Evolutionary conservation across 2,888 invertebrate species (phyloP).

Genomic region (Drosophila colorata): DNA sequence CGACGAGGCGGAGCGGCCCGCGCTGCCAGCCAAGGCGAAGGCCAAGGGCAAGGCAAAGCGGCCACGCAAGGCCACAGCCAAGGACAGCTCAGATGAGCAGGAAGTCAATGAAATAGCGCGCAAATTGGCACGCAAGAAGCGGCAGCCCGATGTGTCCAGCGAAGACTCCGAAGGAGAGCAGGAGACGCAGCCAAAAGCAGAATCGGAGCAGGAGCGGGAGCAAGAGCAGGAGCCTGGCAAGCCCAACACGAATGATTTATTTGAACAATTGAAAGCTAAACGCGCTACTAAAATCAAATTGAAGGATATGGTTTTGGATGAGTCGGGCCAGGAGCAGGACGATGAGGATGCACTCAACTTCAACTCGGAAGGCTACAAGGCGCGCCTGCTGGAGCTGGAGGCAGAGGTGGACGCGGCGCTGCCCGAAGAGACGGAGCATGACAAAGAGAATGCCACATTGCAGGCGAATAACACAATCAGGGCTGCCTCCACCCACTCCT

Average conservation of each 20-base stretch:
- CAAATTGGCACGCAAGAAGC: conserved; percentile 80
- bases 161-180: conserved; percentile 69
- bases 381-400: conserved; percentile 82
- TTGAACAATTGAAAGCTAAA: conserved; percentile 81
- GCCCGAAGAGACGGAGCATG: conserved; percentile 30
- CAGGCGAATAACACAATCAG: conserved; percentile 67
- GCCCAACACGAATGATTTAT: conserved; percentile 64
- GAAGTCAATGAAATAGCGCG: conserved; percentile 74
- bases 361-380: conserved; percentile 84
- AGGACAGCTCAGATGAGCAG: conserved; percentile 47
- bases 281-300: conserved; percentile 75
- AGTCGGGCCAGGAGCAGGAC: conserved; percentile 52
- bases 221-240: conserved; percentile 28
- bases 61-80: conserved; percentile 25
- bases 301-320: conserved; percentile 69
- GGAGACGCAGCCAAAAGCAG: conserved; percentile 22
- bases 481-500: conserved; percentile 22
- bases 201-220: conserved; percentile 15
- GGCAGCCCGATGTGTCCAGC: conserved; percentile 64
- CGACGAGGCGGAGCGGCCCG: conserved; percentile 75
- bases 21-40: conserved; percentile 59
- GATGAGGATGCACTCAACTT: conserved; percentile 80
- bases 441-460: conserved; percentile 64
- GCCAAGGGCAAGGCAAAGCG: conserved; percentile 50
- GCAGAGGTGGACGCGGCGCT: conserved; percentile 15